Evolutionary conservation across 1,140 invertebrate species (phyloP).

Genomic region (Neodiprion pinetum): DNA sequence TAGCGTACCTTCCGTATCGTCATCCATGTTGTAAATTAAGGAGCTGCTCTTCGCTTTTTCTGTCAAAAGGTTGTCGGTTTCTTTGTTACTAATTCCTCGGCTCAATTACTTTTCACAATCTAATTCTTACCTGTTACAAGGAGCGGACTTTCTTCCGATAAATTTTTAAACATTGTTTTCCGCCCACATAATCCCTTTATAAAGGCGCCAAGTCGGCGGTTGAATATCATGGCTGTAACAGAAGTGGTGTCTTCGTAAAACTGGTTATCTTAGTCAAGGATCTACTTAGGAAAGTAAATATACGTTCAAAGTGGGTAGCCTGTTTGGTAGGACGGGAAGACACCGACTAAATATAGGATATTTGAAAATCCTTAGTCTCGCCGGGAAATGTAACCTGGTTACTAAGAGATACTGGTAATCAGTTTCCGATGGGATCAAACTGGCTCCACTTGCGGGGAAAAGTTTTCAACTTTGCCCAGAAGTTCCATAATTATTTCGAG

Average conservation of each 20-base stretch:
- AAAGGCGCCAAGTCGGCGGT: conserved; percentile 46
- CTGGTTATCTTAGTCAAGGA: background rate
- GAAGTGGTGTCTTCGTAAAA: conserved; percentile 9
- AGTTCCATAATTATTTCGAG: background rate
- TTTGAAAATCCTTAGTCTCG: background rate
- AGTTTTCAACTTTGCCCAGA: background rate
- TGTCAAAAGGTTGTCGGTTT: background rate
- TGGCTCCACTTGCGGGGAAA: background rate
- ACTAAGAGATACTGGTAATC: background rate
- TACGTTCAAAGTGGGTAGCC: background rate
- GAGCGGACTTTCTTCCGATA: conserved; percentile 49
- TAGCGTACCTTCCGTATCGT: background rate
- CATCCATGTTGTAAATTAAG: background rate
- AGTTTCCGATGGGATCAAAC: background rate
- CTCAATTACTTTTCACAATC: background rate
- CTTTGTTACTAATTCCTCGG: too few species aligned
- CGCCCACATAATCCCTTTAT: conserved; percentile 37
- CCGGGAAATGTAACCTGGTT: background rate
- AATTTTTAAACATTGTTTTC: conserved; percentile 47
- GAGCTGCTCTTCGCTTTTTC: background rate
- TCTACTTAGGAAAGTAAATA: background rate
- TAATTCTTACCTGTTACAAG: conserved; percentile 40
- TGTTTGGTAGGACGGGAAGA: background rate
- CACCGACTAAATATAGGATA: too few species aligned
- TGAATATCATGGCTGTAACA: conserved; percentile 58